Conservation (phyloP, 2,113 vertebrate genomes). For the Ancistrus triradiatus region DNA sequence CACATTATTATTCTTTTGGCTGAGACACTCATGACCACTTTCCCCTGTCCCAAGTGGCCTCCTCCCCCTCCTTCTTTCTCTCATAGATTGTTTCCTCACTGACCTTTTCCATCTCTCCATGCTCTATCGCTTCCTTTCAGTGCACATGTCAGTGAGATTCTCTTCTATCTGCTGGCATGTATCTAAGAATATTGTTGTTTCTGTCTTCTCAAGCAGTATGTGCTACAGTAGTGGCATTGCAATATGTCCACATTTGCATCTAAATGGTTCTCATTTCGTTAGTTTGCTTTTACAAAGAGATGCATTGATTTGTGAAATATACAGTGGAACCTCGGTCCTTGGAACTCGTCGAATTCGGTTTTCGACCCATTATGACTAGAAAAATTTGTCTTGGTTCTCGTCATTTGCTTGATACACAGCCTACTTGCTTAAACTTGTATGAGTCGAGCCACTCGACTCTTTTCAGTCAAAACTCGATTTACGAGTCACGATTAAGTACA, state of each 20-base stretch:
- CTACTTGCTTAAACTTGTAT: too few species aligned
- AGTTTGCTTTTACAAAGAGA: too few species aligned
- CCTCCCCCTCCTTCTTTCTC: conserved; percentile 6
- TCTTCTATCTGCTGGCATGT: conserved; percentile 11
- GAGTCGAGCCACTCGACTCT: too few species aligned
- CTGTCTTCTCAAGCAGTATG: background rate
- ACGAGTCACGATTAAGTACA: too few species aligned
- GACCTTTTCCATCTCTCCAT: conserved; percentile 30
- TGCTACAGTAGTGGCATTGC: background rate
- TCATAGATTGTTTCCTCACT: conserved; percentile 38
- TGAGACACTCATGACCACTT: conserved; percentile 51
- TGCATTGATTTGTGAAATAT: too few species aligned
- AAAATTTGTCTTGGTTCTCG: too few species aligned
- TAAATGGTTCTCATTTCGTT: too few species aligned
- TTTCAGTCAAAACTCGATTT: too few species aligned
- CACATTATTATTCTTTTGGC: conserved; percentile 67
- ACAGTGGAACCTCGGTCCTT: too few species aligned
- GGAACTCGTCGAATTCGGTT: too few species aligned
- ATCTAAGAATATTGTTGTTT: background rate
- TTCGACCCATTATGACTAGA: too few species aligned
- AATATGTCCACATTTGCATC: background rate
- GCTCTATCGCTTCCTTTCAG: conserved; percentile 21
- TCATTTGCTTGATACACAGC: too few species aligned
- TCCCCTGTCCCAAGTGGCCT: conserved; percentile 18
- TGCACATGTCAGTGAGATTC: background rate